Evolutionary conservation across 2,113 vertebrate genomes (phyloP), one percentile per base, ranked within the genome.

Genomic region (Erpornis zantholeuca): DNA sequence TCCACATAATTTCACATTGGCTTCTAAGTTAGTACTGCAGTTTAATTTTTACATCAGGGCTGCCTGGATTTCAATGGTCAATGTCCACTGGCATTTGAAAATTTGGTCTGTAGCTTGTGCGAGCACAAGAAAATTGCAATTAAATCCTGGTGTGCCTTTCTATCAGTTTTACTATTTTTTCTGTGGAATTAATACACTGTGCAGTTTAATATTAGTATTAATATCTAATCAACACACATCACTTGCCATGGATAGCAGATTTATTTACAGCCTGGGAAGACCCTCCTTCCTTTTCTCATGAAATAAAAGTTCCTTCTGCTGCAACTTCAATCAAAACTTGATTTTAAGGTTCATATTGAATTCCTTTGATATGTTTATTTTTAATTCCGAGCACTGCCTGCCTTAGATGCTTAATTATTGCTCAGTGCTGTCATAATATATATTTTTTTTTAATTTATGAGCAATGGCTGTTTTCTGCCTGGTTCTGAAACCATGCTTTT

Each of bases 1-100:
- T 35, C 56, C 60, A 86, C 93, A 95, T 95, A 89, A 94, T 97
- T 97, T 97, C 95, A 72, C 86, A 97, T 94, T 84, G 91, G 86
- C 71, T 56, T 87, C 88, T 94, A 68, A 95, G 87, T 95, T 95
- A 93, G 50, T 83, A 25, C 52, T 95, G 96, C 88, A 96, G 35
- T 59, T 96, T 94, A 94, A 85, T 72, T 90, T 57, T 52, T 64
- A 45, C 49, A 59, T 33, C 33, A 72, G 63, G 23, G 29, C 52
- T 66, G 33, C 33, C 38, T 35, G 47, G 38, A 25, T 69, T 89
- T 81, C 57, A 61, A 19, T n/a, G 28, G 52, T 81, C 75, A 10
- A 10, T 54, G 40, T 17, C 49, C 59, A 73, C 45, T 50, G 44
- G 6, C 31, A 31, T 27, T 66, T 53, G 13, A 56, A 64, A 47